Conservation (phyloP, 30 jellyfish, hydroid and myxozoan genomes). For the Aurelia sp. region DNA sequence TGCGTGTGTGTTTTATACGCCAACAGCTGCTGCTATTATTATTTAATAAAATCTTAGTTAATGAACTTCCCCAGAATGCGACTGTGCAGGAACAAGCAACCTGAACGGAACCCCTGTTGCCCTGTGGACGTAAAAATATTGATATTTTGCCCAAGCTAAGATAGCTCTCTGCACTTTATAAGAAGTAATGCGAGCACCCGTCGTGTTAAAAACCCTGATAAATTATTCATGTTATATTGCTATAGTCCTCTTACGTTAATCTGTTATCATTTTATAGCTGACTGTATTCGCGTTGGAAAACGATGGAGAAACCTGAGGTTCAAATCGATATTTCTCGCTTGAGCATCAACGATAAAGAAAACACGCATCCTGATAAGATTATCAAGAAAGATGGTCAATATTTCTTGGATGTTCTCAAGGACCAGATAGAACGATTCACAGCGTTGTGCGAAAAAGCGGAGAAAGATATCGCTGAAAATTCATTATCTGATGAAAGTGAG, state of each 20-base stretch:
- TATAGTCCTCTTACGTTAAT: slow-evolving; percentile 17
- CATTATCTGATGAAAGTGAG: slow-evolving; percentile 88
- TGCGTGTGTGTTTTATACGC: too few species aligned
- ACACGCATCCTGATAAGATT: slow-evolving; percentile 75
- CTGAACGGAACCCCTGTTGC: background rate
- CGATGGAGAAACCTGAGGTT: slow-evolving; percentile 69
- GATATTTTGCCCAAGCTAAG: too few species aligned
- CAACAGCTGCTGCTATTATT: too few species aligned
- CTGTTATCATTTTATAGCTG: slow-evolving; percentile 49
- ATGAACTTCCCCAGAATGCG: too few species aligned
- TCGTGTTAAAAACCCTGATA: slow-evolving; percentile 6
- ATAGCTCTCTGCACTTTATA: too few species aligned
- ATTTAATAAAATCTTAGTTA: too few species aligned
- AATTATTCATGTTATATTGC: slow-evolving; percentile 33
- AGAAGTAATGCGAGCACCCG: background rate
- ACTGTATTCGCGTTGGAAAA: slow-evolving; percentile 39
- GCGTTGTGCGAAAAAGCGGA: slow-evolving; percentile 78
- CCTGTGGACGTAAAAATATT: background rate
- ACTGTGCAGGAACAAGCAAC: too few species aligned
- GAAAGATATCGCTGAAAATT: slow-evolving; percentile 69
- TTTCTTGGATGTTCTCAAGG: slow-evolving; percentile 71
- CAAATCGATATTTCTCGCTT: slow-evolving; percentile 69
- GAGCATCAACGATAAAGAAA: slow-evolving; percentile 76
- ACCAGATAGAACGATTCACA: slow-evolving; percentile 67
- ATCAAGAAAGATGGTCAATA: slow-evolving; percentile 88